Base-by-base conservation (phyloP, 1,140 invertebrate species). In the Lerema accius region DNA sequence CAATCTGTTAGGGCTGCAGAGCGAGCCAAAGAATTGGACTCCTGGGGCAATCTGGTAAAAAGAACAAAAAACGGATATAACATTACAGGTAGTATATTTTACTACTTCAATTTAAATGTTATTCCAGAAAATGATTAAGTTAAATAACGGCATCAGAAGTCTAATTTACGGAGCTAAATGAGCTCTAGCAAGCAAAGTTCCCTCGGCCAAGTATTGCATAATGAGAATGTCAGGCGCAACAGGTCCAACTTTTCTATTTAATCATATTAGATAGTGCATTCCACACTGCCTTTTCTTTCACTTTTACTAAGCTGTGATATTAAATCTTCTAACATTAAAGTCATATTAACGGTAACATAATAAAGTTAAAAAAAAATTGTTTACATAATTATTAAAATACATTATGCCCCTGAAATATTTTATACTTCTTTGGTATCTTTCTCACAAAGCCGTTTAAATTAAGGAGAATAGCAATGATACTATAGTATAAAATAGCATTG, bases 101-200 rank as follows among this genome's bases (percentile, higher is more conserved):
- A 23, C 4, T 55, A 3, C 19, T 48, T 59, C 37, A 59, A 48
- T 19, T 59, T 59, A 48, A 59, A 37, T 48, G 7, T 48, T 59
- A 48, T 15, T 39, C 4, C 43, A 19, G 17, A 46, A 59, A 59
- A 59, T 59, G 42, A 59, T 59, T 37, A 19, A 59, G 32, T 48
- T 48, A 48, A 59, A 59, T 48, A 28, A 19, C 16, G 45, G 28
- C 43, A 59, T 59, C 43, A 48, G 56, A 59, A 59, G 46, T 48
- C 56, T 59, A 59, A 59, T 59, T 59, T 59, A 59, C 45, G 56
- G 45, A 60, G 39, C 45, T 60, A 60, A 60, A 60, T 60, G 56
- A 60, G 35, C 45, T 49, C 17, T 11, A 14, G 32, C 32, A 43
- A 59, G 56, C 43, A 60, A 60, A 60, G 43, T 60, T 49, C 35